Evolutionary conservation across 2,888 invertebrate genomes (phyloP).

Genomic region (Eristalinus aeneus): DNA sequence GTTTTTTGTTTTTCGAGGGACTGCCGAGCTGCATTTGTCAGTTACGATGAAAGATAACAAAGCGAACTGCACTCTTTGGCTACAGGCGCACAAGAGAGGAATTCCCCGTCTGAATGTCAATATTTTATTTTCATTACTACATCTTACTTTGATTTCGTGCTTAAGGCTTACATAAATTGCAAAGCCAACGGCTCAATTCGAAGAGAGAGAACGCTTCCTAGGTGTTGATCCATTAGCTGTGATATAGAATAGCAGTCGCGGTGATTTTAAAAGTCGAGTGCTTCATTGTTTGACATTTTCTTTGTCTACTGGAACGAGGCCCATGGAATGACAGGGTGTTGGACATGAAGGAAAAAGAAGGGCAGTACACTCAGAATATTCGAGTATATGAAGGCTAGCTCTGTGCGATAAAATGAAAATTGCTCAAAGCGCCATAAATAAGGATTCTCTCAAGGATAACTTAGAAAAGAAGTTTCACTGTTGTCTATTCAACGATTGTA

Average conservation of each 20-base stretch:
- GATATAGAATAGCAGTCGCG: not conserved
- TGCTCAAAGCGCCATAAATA: conserved; percentile 80
- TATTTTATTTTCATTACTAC: not conserved
- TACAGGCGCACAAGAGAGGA: no score
- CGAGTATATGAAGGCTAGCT: conserved; percentile 76
- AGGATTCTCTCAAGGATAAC: conserved; percentile 81
- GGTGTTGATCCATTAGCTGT: not conserved
- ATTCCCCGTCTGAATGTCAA: not conserved
- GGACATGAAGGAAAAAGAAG: conserved; percentile 12
- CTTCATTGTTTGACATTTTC: not conserved
- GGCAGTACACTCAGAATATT: conserved; percentile 59
- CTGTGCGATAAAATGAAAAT: conserved; percentile 81
- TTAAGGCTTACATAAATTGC: conserved; percentile 8
- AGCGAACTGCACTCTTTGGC: no score
- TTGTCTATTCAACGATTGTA: conserved; percentile 46
- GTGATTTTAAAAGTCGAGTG: not conserved
- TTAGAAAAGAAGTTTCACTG: conserved; percentile 79
- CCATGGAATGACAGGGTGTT: no score
- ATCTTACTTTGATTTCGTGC: conserved; percentile 7
- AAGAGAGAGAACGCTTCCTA: not conserved
- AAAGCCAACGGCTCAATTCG: not conserved
- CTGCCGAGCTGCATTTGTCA: not conserved
- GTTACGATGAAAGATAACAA: conserved; percentile 10
- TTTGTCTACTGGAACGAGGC: not conserved
- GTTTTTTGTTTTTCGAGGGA: not conserved